A percentile compares a stretch with the other conserved stretches of the same genome.
Conservation (phyloP, 92 coral and sea anemone genomes). For the Epizoanthus fatuus region DNA sequence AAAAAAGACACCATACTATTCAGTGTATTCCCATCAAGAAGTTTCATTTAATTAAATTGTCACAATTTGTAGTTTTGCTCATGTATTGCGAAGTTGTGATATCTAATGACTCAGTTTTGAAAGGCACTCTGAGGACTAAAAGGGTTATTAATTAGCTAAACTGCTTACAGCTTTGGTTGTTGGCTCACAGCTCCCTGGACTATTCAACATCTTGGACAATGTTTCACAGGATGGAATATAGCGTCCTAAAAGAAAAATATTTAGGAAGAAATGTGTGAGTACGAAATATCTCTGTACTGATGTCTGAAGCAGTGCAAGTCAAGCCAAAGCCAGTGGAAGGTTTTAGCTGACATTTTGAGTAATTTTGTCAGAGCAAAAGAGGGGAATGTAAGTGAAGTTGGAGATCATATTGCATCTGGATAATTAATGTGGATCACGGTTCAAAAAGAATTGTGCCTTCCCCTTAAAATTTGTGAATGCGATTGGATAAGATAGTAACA, state of each 20-base stretch:
- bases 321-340: too few species aligned
- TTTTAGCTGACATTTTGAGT: too few species aligned
- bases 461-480: too few species aligned
- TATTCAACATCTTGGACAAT: conserved; percentile 14
- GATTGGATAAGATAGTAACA: too few species aligned
- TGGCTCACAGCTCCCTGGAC: conserved; percentile 60
- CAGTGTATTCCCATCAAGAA: too few species aligned
- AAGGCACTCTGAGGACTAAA: neutral
- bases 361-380: too few species aligned
- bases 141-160: neutral
- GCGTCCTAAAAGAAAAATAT: conserved; percentile 38
- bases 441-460: neutral
- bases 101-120: too few species aligned
- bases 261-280: neutral
- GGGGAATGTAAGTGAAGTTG: too few species aligned
- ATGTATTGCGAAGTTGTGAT: neutral
- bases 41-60: too few species aligned
- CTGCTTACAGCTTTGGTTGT: conserved; percentile 46
- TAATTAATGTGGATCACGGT: too few species aligned
- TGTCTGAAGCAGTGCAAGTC: neutral
- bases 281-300: neutral
- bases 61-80: neutral
- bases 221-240: conserved; percentile 59
- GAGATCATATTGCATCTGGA: too few species aligned
- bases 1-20: neutral